Base-by-base conservation (phyloP, 2,888 invertebrate species). In the Hirtodrosophila alboralis region DNA sequence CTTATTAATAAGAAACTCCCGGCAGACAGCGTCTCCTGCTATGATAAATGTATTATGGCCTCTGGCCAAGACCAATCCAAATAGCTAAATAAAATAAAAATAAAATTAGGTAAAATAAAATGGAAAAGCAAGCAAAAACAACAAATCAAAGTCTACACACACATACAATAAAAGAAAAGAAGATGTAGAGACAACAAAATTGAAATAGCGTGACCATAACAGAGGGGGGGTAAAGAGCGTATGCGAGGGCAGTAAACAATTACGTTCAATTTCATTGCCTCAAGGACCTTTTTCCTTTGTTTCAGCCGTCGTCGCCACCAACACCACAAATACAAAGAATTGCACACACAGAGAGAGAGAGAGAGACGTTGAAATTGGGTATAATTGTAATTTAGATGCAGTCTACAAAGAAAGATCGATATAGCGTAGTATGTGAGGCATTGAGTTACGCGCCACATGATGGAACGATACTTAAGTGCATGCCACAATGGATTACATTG, bases 331-430 rank as follows among this genome's bases (percentile, higher is more conserved):
- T 53, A 51, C 37, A n/a, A n/a, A n/a, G n/a, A n/a, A n/a, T 12
- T 13, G 8, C 21, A 47, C 13, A 9, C 41, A 21, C 12, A 41
- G 21, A 18, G 13, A 53, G 6, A 12, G 18, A 30, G 3, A 44
- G 26, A 3, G 12, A 33, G n/a, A 36, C 14, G 31, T 12, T 13
- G 41, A 65, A 73, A 70, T 63, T 67, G 58, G 63, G 49, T 64
- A 56, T 84, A 84, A 84, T 81, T 79, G 84, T 77, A 81, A 81
- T 84, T 69, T 71, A 68, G 81, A 64, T 68, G 70, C 78, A 74
- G 74, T 49, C 57, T 40, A 47, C 28, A 44, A 14, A 18, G n/a
- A n/a, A 27, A 59, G 65, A 62, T 83, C 66, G 66, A 72, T 83
- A 79, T 37, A 21, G 43, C 40, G 45, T 48, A n/a, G n/a, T n/a